A percentile compares a stretch with the other conserved stretches of the same genome.
Conservation (phyloP, 2,888 invertebrate species). For the Tortricodes alternella region DNA sequence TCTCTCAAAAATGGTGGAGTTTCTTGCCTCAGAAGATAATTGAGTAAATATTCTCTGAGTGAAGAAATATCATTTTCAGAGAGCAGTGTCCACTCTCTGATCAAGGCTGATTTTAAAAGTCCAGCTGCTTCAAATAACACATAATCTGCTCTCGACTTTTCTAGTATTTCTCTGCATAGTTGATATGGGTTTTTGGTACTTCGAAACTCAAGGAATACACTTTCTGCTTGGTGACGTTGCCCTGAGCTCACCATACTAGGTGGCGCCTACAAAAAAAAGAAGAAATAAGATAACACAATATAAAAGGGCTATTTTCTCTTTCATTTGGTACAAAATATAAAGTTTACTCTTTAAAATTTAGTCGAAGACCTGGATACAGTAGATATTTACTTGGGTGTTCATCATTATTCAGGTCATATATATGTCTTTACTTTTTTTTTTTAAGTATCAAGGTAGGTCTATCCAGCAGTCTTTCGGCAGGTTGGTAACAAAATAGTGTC, state of each 20-base stretch:
- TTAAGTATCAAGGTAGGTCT: no score
- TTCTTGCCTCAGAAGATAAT: conserved; percentile 87
- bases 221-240: conserved; percentile 92
- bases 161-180: conserved; percentile 90
- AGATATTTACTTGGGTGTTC: no score
- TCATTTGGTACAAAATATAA: no score
- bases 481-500: neutral
- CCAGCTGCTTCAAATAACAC: conserved; percentile 94
- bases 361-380: no score
- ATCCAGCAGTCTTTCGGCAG: no score
- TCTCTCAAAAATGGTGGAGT: conserved; percentile 90
- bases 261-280: conserved; percentile 84
- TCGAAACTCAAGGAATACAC: conserved; percentile 90
- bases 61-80: conserved; percentile 86
- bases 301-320: neutral
- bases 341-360: no score
- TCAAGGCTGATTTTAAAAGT: conserved; percentile 90
- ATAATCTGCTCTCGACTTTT: conserved; percentile 88
- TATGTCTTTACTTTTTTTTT: no score
- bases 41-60: conserved; percentile 89
- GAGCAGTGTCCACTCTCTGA: conserved; percentile 92
- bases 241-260: conserved; percentile 89
- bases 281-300: neutral
- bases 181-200: conserved; percentile 92
- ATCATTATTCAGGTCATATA: no score